These are phyloP conservation scores for Tridacna crocea DNA, from an alignment of 2,888 invertebrate genomes.

Conservation along the genomic window DNA sequence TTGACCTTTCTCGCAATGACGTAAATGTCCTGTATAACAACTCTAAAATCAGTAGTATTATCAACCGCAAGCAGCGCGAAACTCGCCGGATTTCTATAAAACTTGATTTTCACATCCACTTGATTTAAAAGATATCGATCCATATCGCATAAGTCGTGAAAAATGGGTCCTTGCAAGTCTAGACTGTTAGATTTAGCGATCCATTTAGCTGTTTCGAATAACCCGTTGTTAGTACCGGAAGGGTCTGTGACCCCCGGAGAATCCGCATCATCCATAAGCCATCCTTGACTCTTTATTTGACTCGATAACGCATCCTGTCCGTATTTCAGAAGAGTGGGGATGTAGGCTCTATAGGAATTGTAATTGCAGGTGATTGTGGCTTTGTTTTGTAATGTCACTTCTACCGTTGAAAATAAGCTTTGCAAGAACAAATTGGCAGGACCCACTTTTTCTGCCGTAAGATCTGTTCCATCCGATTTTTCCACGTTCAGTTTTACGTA, in stretches of 20 bases:
- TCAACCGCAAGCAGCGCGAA: slow-evolving; percentile 41
- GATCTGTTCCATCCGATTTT: slow-evolving; percentile 10
- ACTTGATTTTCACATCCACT: slow-evolving; percentile 22
- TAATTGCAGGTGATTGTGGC: slow-evolving; percentile 35
- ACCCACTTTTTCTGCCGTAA: slow-evolving; percentile 44
- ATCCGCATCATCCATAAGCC: slow-evolving; percentile 39
- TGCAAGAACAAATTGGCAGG: slow-evolving; percentile 58
- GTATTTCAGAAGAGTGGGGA: slow-evolving; percentile 56
- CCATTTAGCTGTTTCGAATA: slow-evolving; percentile 31
- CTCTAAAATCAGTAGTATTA: slow-evolving; percentile 11
- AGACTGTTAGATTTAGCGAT: slow-evolving; percentile 29
- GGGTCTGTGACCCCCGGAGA: slow-evolving; percentile 43
- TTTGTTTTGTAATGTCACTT: slow-evolving; percentile 60
- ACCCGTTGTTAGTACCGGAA: slow-evolving; percentile 27
- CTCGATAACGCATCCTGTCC: slow-evolving; percentile 37
- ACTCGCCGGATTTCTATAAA: slow-evolving; percentile 36
- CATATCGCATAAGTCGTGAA: slow-evolving; percentile 51
- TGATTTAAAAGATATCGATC: slow-evolving; percentile 37
- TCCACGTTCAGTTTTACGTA: slow-evolving; percentile 16
- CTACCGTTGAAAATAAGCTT: slow-evolving; percentile 56
- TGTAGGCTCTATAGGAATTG: slow-evolving; percentile 57
- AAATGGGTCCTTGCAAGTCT: slow-evolving; percentile 50
- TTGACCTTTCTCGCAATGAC: slow-evolving; percentile 18
- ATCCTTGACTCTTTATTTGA: slow-evolving; percentile 49
- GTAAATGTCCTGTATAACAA: slow-evolving; percentile 36